Percentiles rank a stretch among this genome's conserved stretches.
Conservation (phyloP, 92 coral and sea anemone genomes). For the Paragorgia papillata region DNA sequence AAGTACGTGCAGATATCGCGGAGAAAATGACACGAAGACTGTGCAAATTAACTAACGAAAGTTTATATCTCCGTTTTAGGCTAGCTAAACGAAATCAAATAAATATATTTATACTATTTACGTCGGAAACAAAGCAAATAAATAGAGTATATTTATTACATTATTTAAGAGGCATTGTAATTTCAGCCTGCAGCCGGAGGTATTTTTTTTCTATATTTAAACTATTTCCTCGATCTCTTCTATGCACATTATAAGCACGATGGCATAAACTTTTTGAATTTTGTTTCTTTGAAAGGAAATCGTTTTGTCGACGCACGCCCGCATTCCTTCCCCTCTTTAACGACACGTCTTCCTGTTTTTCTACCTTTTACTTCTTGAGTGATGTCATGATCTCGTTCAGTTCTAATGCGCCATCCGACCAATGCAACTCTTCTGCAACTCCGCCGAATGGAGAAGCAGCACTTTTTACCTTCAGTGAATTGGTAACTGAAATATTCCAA, state of each 20-base stretch:
- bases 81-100: constrained; percentile 29
- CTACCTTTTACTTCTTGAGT: not conserved
- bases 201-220: not conserved
- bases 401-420: not conserved
- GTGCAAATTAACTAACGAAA: constrained; percentile 21
- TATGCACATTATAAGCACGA: not conserved
- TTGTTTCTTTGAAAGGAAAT: too few species aligned
- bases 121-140: constrained; percentile 28
- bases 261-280: too few species aligned
- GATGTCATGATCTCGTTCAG: not conserved
- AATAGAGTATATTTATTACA: constrained; percentile 33
- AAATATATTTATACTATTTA: constrained; percentile 14
- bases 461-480: too few species aligned
- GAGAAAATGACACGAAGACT: not conserved
- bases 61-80: constrained; percentile 11
- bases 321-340: not conserved
- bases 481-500: too few species aligned
- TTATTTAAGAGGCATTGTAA: constrained; percentile 23
- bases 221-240: not conserved
- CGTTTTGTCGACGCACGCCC: constrained; percentile 21
- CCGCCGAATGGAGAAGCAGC: too few species aligned
- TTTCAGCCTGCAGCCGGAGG: not conserved
- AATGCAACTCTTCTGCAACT: too few species aligned
- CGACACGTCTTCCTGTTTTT: constrained; percentile 31
- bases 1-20: constrained; percentile 6